A percentile compares a stretch with the other conserved stretches of the same genome.
phyloP scores from a whole-genome alignment of 2,888 invertebrate genomes.

The Hyalella azteca region DNA sequence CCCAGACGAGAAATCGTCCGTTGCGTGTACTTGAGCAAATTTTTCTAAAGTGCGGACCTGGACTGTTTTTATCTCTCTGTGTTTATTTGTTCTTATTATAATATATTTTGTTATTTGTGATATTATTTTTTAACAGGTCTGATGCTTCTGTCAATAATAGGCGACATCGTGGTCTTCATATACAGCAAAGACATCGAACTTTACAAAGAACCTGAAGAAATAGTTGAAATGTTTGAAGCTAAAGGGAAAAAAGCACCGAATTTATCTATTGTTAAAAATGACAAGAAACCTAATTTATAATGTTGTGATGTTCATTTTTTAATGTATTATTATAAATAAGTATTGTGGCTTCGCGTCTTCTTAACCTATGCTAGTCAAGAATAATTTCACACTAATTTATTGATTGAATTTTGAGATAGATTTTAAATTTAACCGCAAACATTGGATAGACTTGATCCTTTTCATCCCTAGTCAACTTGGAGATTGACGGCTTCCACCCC shows the following conservation, averaged over 20 bases:
- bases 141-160: constrained; percentile 41
- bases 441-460: no score
- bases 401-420: no score
- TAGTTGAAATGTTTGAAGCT: constrained; percentile 33
- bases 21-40: no score
- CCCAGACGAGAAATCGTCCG: no score
- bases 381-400: no score
- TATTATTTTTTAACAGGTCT: constrained; percentile 1
- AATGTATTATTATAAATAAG: no score
- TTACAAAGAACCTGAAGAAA: constrained; percentile 45
- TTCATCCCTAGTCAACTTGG: no score
- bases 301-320: no score
- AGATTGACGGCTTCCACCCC: no score
- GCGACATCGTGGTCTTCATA: constrained; percentile 46
- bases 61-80: neutral
- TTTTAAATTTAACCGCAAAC: no score
- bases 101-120: neutral
- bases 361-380: no score
- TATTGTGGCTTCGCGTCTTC: no score
- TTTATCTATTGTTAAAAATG: neutral
- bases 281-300: neutral
- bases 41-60: neutral
- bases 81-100: neutral
- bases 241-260: neutral
- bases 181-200: constrained; percentile 42